These are phyloP conservation scores for Dendronephthya gigantea DNA, from an alignment of 64 coral and sea anemone species.

Conservation along the genomic window DNA sequence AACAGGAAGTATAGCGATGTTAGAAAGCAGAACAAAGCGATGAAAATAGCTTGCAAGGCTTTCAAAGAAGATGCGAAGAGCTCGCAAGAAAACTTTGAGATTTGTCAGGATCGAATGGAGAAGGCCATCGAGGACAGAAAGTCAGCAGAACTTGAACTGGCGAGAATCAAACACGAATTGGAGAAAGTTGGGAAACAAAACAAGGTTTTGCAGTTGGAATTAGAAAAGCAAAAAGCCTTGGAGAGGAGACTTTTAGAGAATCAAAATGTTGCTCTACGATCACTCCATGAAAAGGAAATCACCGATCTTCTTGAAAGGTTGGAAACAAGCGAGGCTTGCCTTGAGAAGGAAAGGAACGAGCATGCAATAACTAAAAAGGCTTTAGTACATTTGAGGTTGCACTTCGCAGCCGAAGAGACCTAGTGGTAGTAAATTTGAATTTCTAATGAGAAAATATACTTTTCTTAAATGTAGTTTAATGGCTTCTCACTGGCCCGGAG, in stretches of 20 bases:
- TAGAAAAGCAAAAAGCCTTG: background rate
- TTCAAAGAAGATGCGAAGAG: background rate
- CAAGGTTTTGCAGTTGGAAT: background rate
- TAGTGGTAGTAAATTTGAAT: background rate
- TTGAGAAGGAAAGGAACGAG: background rate
- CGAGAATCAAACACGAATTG: background rate
- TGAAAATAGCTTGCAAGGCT: conserved; percentile 9
- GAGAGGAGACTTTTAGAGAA: background rate
- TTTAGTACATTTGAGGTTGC: background rate
- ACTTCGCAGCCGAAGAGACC: background rate
- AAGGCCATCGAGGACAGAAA: background rate
- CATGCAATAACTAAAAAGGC: background rate
- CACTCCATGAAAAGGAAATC: background rate
- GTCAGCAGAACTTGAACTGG: background rate
- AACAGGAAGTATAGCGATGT: background rate
- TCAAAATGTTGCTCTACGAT: background rate
- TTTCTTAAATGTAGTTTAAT: too few relatives aligned
- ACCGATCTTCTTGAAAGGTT: background rate
- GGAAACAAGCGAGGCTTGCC: background rate
- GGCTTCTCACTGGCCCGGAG: too few relatives aligned
- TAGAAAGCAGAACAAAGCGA: background rate
- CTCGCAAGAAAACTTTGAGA: background rate
- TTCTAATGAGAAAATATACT: background rate
- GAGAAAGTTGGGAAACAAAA: background rate
- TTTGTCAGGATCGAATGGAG: background rate